Evolutionary conservation across 2,113 vertebrate species (phyloP).

Genomic region (Butastur rufipennis): DNA sequence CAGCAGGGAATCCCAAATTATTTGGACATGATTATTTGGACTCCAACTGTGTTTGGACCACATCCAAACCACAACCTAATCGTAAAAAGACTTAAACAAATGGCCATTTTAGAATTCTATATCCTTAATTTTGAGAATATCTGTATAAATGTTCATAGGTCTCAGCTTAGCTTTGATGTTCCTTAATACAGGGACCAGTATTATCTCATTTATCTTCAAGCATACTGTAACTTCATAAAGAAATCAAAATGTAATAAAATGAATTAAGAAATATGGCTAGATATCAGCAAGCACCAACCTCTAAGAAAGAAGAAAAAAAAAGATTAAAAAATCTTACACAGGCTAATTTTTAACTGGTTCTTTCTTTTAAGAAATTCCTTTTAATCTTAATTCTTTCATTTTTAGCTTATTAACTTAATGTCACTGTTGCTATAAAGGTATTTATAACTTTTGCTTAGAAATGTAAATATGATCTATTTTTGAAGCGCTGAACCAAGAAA

Average conservation of each 20-base stretch:
- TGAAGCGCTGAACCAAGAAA: background rate
- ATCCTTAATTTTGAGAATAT: background rate
- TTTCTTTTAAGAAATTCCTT: background rate
- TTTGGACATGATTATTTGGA: background rate
- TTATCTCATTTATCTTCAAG: background rate
- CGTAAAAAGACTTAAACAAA: background rate
- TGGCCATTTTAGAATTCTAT: background rate
- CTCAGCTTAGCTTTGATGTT: background rate
- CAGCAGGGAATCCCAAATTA: background rate
- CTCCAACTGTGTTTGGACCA: background rate
- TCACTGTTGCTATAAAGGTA: background rate
- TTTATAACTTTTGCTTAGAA: background rate
- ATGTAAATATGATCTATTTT: background rate
- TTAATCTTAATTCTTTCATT: background rate
- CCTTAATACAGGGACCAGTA: background rate
- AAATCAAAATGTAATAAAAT: background rate
- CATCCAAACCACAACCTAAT: background rate
- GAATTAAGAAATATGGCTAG: background rate
- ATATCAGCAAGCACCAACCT: background rate
- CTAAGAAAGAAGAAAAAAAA: background rate
- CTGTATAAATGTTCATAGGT: background rate
- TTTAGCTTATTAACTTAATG: background rate
- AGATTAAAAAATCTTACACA: background rate
- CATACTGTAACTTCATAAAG: background rate
- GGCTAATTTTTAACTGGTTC: background rate